Percentiles rank a stretch among this genome's conserved stretches.
phyloP scores from a whole-genome alignment of 2,113 vertebrate genomes.

The Corydoras maculifer region DNA sequence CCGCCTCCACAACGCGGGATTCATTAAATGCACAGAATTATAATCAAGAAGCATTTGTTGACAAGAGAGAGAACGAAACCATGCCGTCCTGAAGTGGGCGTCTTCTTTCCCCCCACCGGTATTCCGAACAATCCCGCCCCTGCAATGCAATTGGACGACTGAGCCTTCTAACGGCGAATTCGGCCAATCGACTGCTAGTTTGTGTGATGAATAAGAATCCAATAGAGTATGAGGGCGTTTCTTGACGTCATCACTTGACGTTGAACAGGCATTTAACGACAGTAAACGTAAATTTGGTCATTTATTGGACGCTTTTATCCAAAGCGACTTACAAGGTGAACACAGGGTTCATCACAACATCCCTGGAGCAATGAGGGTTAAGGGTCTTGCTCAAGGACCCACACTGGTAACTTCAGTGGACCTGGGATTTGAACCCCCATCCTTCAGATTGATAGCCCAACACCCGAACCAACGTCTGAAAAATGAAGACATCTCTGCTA shows the following conservation, averaged over 20 bases:
- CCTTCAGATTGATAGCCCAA: no score
- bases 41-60: slow-evolving; percentile 8
- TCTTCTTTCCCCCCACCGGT: slow-evolving; percentile 14
- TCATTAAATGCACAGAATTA: neutral
- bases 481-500: no score
- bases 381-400: no score
- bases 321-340: no score
- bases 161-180: neutral
- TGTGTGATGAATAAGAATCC: neutral
- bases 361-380: no score
- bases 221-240: slow-evolving; percentile 11
- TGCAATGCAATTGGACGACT: neutral
- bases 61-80: slow-evolving; percentile 30
- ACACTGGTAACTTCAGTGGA: no score
- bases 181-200: neutral
- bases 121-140: slow-evolving; percentile 15
- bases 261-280: no score
- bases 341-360: no score
- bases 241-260: slow-evolving; percentile 1
- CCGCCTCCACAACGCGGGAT: neutral
- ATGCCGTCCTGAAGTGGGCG: slow-evolving; percentile 27
- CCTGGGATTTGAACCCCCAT: no score
- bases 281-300: no score
- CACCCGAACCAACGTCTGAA: no score
- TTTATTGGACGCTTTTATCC: no score